Evolutionary conservation across 2,797 vertebrate species (phyloP).

Genomic region (Carduelis carduelis): DNA sequence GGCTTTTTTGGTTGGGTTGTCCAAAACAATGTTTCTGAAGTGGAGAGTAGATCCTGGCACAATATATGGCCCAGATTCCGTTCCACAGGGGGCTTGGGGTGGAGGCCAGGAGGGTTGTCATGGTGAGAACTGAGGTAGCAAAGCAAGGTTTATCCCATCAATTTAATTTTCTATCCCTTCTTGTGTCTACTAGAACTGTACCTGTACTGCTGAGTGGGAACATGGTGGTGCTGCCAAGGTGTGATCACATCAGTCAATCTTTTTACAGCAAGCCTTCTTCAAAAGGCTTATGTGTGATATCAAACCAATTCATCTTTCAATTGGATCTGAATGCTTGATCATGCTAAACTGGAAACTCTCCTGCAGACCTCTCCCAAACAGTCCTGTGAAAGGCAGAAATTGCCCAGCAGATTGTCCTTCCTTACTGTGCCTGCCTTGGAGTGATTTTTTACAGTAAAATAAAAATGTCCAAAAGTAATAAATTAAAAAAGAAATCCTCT

Average conservation of each 20-base stretch:
- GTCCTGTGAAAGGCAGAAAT: neutral
- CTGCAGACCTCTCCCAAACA: neutral
- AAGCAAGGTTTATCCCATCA: neutral
- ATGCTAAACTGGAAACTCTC: neutral
- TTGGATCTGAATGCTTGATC: neutral
- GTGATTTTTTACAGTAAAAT: constrained; percentile 29
- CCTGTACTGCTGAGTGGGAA: neutral
- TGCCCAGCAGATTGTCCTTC: neutral
- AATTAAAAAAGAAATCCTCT: constrained; percentile 27
- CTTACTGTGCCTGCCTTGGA: neutral
- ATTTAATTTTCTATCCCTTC: neutral
- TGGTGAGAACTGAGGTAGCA: neutral
- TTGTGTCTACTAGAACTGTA: neutral
- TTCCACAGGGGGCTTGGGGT: neutral
- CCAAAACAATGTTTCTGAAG: neutral
- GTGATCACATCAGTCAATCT: neutral
- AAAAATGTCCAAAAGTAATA: constrained; percentile 12
- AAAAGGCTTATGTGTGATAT: neutral
- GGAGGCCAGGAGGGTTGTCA: neutral
- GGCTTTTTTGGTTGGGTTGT: neutral
- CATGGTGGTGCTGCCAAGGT: neutral
- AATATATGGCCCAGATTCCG: neutral
- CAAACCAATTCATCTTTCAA: neutral
- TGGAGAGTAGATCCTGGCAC: neutral
- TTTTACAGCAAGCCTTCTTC: neutral